Percentiles rank a stretch among this genome's conserved stretches.
These are phyloP conservation scores for Chaetops frenatus DNA, from an alignment of 2,113 vertebrate species.

Conservation along the genomic window DNA sequence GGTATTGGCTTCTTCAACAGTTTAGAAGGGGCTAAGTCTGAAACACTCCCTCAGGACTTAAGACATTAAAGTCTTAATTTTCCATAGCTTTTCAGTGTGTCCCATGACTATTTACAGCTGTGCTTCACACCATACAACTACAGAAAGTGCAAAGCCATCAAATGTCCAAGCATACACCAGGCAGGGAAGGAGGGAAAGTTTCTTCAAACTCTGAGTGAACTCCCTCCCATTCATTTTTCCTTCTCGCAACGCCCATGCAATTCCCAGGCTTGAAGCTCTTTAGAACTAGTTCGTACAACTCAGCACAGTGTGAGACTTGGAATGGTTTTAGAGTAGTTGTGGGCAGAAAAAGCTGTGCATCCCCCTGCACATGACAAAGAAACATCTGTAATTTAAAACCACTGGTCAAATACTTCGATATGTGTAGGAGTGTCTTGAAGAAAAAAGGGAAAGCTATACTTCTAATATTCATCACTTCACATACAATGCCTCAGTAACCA, in stretches of 20 bases:
- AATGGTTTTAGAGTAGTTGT: background rate
- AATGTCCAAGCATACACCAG: background rate
- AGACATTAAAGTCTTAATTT: background rate
- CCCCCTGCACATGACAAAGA: conserved; percentile 23
- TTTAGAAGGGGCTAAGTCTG: background rate
- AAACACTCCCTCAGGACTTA: background rate
- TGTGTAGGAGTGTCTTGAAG: conserved; percentile 6
- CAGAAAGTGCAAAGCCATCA: background rate
- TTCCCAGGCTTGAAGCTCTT: conserved; percentile 33
- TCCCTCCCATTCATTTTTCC: background rate
- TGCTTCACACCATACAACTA: background rate
- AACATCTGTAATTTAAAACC: conserved; percentile 45
- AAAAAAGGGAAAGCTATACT: background rate
- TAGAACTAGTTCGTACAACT: background rate
- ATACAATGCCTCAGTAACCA: background rate
- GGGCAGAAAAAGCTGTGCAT: conserved; percentile 18
- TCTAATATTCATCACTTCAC: background rate
- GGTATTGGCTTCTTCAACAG: background rate
- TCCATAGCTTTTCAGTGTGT: background rate
- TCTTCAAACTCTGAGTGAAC: conserved; percentile 15
- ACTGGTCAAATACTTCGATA: conserved; percentile 34
- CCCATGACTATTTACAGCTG: conserved; percentile 30
- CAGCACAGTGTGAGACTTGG: conserved; percentile 25
- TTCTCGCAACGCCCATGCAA: conserved; percentile 14
- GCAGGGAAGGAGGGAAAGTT: background rate